Evolutionary conservation across 2,888 invertebrate genomes (phyloP), one percentile per base, ranked within the genome.

Genomic region (Stenoptilia bipunctidactyla): DNA sequence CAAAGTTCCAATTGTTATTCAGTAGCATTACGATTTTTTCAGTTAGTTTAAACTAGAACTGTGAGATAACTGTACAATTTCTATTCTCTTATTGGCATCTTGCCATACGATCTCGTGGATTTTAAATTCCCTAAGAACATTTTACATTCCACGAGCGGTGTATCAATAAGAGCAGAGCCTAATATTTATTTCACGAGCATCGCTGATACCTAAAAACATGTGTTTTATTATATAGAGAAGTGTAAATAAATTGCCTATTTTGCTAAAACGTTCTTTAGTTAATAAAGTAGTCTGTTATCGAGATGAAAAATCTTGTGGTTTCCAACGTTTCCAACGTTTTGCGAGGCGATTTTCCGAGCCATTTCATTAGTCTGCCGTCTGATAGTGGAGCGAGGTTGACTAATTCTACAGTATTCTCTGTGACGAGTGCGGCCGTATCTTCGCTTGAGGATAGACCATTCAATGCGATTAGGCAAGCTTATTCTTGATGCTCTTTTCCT

Each of bases 221-320:
- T 6, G 6, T 15, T 14, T 15, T 15, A 10, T 5, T 4, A 5
- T 51, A 50, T 58, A 59, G n/a, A n/a, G n/a, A n/a, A n/a, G 55
- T 56, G 59, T 58, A 62, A 65, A 79, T 75, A 70, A 75, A 76
- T 76, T 70, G 57, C 66, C 75, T 74, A 74, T 83, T 77, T 77
- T 66, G 75, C 66, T 79, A 75, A 80, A 75, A 74, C 76, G 74
- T 74, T 75, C 77, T 80, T 67, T 68, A 64, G 66, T 77, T 79
- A 80, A 83, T 79, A 82, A 76, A 5, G 20, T 20, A 5, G 4
- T 20, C 80, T 69, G 66, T 74, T 65, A 79, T 74, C 63, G 74
- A 68, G 66, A 66, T 65, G 63, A 58, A 50, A 64, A 66, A 76
- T 80, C 77, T 79, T 74, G 59, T 66, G 71, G 74, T 75, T 75